Evolutionary conservation across 2,888 invertebrate species (phyloP).

Genomic region (Coronaproctus castanopsis): DNA sequence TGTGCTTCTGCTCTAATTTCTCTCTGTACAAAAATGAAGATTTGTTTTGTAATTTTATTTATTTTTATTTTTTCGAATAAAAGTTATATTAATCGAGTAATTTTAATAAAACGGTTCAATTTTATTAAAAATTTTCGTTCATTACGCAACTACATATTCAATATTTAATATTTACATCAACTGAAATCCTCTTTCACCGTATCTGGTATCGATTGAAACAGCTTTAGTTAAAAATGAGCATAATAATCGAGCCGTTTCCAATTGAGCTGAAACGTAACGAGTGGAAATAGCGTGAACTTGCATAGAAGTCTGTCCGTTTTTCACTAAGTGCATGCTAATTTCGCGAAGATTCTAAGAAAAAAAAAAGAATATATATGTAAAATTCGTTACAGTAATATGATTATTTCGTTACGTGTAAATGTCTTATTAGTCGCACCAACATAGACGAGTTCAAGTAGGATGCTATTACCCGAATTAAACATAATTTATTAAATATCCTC

Average conservation of each 20-base stretch:
- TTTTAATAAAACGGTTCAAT: too few species aligned
- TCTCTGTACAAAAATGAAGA: slow-evolving; percentile 41
- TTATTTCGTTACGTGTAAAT: not conserved
- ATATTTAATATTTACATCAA: slow-evolving; percentile 41
- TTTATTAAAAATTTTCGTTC: too few species aligned
- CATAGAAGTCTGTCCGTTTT: slow-evolving; percentile 31
- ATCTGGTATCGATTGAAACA: slow-evolving; percentile 41
- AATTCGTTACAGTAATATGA: not conserved
- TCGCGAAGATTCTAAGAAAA: slow-evolving; percentile 53
- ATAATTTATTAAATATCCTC: too few species aligned
- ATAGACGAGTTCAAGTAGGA: too few species aligned
- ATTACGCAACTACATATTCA: too few species aligned
- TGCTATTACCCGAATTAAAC: too few species aligned
- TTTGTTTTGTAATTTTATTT: too few species aligned
- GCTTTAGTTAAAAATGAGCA: slow-evolving; percentile 53
- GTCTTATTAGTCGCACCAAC: too few species aligned
- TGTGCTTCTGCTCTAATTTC: slow-evolving; percentile 46
- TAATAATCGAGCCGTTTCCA: slow-evolving; percentile 54
- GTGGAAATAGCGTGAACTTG: slow-evolving; percentile 63
- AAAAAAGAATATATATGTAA: not conserved
- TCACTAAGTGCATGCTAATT: slow-evolving; percentile 44
- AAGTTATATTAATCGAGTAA: too few species aligned
- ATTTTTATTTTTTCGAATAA: too few species aligned
- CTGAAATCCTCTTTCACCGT: slow-evolving; percentile 52
- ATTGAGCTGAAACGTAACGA: slow-evolving; percentile 58